Conservation (phyloP, 1,140 invertebrate genomes). For the Drosophila mayri region DNA sequence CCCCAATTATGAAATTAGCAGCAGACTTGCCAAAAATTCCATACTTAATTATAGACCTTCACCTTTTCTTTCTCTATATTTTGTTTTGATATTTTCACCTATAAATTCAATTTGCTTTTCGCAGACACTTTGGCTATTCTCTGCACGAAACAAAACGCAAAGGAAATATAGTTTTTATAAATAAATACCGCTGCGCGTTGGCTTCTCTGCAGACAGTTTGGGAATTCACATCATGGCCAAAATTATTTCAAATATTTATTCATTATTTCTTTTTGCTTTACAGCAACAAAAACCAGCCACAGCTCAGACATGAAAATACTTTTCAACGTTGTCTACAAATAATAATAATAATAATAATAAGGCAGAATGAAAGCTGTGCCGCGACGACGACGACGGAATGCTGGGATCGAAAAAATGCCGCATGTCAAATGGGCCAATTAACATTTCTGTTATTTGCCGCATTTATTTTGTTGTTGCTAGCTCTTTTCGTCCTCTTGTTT, state of each 20-base stretch:
- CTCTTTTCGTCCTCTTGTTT: conserved; percentile 23
- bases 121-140: conserved; percentile 64
- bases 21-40: conserved; percentile 20
- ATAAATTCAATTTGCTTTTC: conserved; percentile 25
- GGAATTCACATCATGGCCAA: conserved; percentile 75
- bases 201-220: conserved; percentile 71
- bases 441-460: conserved; percentile 78
- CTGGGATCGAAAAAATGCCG: conserved; percentile 64
- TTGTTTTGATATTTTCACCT: conserved; percentile 16
- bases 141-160: conserved; percentile 17
- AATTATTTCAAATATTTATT: conserved; percentile 73
- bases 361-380: conserved; percentile 67
- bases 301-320: conserved; percentile 51
- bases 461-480: conserved; percentile 41
- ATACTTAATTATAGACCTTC: conserved; percentile 51
- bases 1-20: neutral
- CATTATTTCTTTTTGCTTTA: conserved; percentile 54
- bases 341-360: conserved; percentile 60
- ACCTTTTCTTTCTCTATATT: conserved; percentile 1
- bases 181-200: conserved; percentile 26
- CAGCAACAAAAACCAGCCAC: conserved; percentile 35
- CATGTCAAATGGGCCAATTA: conserved; percentile 83
- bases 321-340: conserved; percentile 49
- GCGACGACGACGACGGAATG: conserved; percentile 30
- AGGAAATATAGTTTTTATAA: conserved; percentile 42